Evolutionary conservation across 2,113 vertebrate genomes (phyloP), one percentile per base, ranked within the genome.

Genomic region (Corythaixoides concolor): DNA sequence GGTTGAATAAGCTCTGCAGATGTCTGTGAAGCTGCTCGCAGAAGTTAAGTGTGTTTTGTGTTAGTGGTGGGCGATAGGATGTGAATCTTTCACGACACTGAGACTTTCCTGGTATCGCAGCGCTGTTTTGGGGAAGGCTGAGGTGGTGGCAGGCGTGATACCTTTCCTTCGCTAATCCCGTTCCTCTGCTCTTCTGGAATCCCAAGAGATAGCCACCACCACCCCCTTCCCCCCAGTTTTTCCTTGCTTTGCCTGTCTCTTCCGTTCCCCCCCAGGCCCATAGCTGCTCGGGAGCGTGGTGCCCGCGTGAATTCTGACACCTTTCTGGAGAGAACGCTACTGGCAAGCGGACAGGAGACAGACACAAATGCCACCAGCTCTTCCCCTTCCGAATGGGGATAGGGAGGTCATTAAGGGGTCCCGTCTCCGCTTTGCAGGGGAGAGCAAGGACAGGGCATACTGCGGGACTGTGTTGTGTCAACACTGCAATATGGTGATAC

Each of bases 21-120:
- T 79, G 80, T 76, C 74, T 88, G 39, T 41, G 62, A 60, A 80
- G 91, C 9, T 63, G 77, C 81, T 85, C 8, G 8, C 75, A 70
- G 66, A 45, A 88, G 52, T 1, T 16, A 8, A 39, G 43, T 53
- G 80, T 95, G 84, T 89, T 96, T 92, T 68, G 27, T 56, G 4
- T 96, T 95, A 89, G 89, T 2, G 24, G 41, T 60, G 88, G 93
- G 81, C 91, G 64, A 19, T 68, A 47, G 80, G 93, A 74, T 85
- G 68, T 11, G 60, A 56, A 15, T 72, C 60, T 89, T 69, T 24
- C 33, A 2, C n/a, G 76, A 27, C 37, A 3, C 11, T 9, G 47
- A 3, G n/a, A 24, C 27, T 59, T 26, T 67, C 67, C 50, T 45
- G 41, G 37, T 83, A 24, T 85, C 33, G 1, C 47, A 30, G 72